Evolutionary conservation across 2,888 invertebrate genomes (phyloP).

Genomic region (Hylaea fasciaria): DNA sequence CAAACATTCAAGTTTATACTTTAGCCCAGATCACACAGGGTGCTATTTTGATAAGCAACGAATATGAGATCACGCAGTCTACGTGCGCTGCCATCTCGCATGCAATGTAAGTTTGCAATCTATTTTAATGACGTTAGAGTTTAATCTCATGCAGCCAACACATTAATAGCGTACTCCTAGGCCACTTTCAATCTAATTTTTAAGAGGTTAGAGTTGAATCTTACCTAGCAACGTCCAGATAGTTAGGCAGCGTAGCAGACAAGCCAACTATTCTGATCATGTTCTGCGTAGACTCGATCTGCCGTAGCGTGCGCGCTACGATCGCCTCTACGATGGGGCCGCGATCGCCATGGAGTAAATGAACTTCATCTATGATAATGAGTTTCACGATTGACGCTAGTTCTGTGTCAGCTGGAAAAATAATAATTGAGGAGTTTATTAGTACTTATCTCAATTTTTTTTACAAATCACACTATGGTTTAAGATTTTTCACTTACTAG

Average conservation of each 20-base stretch:
- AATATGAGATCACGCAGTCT: too few species aligned
- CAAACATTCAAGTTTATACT: too few species aligned
- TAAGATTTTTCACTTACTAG: constrained; percentile 80
- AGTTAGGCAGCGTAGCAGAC: constrained; percentile 99
- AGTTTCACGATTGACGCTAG: constrained; percentile 95
- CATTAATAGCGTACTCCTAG: not conserved
- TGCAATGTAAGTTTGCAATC: not conserved
- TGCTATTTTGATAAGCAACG: too few species aligned
- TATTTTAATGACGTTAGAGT: not conserved
- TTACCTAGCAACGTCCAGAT: constrained; percentile 95
- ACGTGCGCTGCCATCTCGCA: too few species aligned
- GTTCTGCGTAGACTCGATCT: constrained; percentile 95
- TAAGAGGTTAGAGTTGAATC: constrained; percentile 14
- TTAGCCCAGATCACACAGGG: too few species aligned
- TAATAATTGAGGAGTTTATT: too few species aligned
- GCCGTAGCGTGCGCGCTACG: constrained; percentile 97
- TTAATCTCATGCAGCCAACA: not conserved
- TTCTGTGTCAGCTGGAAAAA: constrained; percentile 90
- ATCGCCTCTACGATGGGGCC: constrained; percentile 99
- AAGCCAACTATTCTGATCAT: constrained; percentile 99
- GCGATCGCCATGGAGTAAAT: constrained; percentile 97
- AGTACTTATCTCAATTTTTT: too few species aligned
- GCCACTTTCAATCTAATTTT: constrained; percentile 2
- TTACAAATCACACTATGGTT: too few species aligned
- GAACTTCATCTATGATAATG: constrained; percentile 98